Base-by-base conservation (phyloP, 1,140 invertebrate species). In the Leptonema lineaticorne region DNA sequence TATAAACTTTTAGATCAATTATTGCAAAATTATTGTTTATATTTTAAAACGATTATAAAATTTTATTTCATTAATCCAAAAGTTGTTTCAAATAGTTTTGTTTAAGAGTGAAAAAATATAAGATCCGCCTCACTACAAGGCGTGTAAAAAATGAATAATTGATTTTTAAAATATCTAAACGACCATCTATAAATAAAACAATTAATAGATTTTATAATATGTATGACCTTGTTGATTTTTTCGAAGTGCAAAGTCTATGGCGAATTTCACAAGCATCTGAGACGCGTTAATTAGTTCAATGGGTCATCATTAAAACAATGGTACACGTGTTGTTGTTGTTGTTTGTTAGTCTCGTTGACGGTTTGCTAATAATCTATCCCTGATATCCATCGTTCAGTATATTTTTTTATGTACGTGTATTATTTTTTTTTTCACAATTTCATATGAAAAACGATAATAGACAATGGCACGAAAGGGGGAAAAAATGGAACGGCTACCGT, bases 371-470 rank as follows among this genome's bases (percentile, higher is more conserved):
- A 48, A 46, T 63, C 30, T 41, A 63, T 63, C 60, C 60, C 60
- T 46, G 60, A 63, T 48, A 48, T 41, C 37, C 16, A 41, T n/a
- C 46, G 18, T 18, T 22, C 2, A 20, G 18, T 41, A 7, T 22
- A 9, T 20, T 48, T 48, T 4, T 48, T n/a, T 53, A 24, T 26
- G 22, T 53, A 24, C 27, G 50, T 53, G 30, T 59, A 30, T 29
- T 28, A 28, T 45, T 50, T 64, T 59, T 45, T 64, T 64, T 64
- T 64, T 29, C 62, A 64, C 62, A 64, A 64, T 64, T 64, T 64
- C 62, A 64, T 62, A 53, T 59, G 37, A 62, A 62, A 53, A 59
- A 16, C 14, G n/a, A 8, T 16, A 11, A 18, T 0, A 50, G 26
- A 64, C 62, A 64, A 64, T 64, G 62, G 62, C 18, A 26, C 50